Percentiles rank a stretch among this genome's conserved stretches.
These are phyloP conservation scores for Brienomyrus longianalis DNA, from an alignment of 2,113 vertebrate genomes.

Conservation along the genomic window DNA sequence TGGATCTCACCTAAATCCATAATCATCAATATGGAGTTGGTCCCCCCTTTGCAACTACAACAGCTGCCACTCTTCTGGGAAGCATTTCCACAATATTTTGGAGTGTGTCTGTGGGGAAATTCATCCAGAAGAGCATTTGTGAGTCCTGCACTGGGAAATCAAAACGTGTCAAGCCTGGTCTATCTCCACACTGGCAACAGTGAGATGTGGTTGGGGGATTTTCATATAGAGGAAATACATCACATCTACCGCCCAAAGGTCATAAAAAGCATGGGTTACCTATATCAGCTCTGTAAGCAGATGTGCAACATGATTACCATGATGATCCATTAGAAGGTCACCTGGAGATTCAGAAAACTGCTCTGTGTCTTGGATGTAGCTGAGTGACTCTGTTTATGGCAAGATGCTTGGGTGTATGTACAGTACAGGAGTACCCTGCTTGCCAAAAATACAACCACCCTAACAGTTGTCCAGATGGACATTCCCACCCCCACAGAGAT, in stretches of 20 bases:
- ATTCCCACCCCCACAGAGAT: not conserved
- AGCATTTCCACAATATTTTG: too few relatives aligned
- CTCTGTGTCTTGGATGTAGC: not conserved
- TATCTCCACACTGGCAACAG: not conserved
- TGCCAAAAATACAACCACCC: not conserved
- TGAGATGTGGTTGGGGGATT: not conserved
- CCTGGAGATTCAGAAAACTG: not conserved
- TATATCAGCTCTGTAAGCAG: not conserved
- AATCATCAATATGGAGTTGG: too few relatives aligned
- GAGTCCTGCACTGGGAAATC: not conserved
- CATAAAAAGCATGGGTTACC: not conserved
- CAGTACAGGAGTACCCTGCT: not conserved
- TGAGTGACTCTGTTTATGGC: not conserved
- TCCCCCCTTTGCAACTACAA: too few relatives aligned
- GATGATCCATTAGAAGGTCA: not conserved
- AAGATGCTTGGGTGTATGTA: not conserved
- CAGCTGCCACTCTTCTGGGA: too few relatives aligned
- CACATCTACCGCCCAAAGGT: not conserved
- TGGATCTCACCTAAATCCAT: not conserved
- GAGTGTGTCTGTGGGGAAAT: too few relatives aligned
- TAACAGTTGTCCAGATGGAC: not conserved
- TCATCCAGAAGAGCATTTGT: too few relatives aligned
- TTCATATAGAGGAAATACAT: not conserved
- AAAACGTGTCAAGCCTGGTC: not conserved
- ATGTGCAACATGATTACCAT: not conserved